Base-by-base conservation (phyloP, 2,797 vertebrate species). In the Choloepus didactylus region DNA sequence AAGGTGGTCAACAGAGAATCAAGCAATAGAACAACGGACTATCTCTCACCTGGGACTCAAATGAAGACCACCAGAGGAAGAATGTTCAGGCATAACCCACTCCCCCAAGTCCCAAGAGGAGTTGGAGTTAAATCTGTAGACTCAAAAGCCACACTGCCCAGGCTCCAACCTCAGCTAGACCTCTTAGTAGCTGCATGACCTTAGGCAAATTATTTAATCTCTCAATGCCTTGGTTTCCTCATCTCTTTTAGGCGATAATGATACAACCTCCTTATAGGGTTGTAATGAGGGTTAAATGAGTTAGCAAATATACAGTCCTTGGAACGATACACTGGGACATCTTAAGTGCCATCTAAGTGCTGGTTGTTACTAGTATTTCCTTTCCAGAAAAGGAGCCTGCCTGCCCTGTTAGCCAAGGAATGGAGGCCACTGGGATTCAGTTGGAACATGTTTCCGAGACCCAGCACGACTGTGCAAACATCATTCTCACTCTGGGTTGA, bases 201-300 rank as follows among this genome's bases (percentile, higher is more conserved):
- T 72, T 21, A 59, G 25, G 41, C 35, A 29, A 87, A 60, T 54
- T 64, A 29, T 41, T 85, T 66, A 79, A 75, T 41, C 70, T 69
- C 35, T 76, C 70, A 29, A 31, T 60, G 70, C 59, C 84, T 82
- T n/a, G 25, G 72, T 82, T 81, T 82, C 82, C 87, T 89, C 69
- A 12, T 72, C 64, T 97, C 54, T 84, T 38, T 64, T 75, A 38
- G 59, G 60, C 79, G 54, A 23, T 19, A 31, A 69, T 12, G 44
- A 46, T 3, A 77, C 67, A 85, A 85, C 29, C 77, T 49, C 25
- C 25, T 44, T 72, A 9, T 3, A 44, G 41, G 88, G 60, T 29
- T 25, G 59, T 51, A 73, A 44, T 38, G 64, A 75, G 18, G 23
- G 16, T 88, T 79, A 59, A 79, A 75, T 35, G 73, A 77, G 73